Base-by-base conservation (phyloP, 2,888 invertebrate genomes). In the Watsonalla cultraria region DNA sequence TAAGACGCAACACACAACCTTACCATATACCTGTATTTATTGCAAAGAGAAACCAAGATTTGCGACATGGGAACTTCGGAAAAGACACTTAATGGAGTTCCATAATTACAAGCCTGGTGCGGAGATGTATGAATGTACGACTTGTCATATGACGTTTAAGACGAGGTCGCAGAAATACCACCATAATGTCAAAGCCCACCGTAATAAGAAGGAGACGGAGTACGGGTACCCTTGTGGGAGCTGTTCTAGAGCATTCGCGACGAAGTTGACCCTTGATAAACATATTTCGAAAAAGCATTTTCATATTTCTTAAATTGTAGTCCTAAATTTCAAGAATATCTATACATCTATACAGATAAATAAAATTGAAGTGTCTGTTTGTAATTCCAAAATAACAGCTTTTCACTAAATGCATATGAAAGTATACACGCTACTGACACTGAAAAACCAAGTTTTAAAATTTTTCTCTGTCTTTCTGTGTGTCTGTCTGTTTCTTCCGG, bases 271-370 rank as follows among this genome's bases (percentile, higher is more conserved):
- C 33, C 66, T 92, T 33, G 92, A 92, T 56, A 91, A 91, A 55
- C 92, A 92, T 67, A 86, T 92, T 62, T 85, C 90, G 6, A 88
- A 89, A 60, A 92, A 92, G 58, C 92, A 92, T 77, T 90, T 90
- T 54, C 89, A 87, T 60, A 78, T 81, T 49, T 85, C 69, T 73
- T 69, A 56, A 46, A 53, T n/a, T 7, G 9, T 8, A 11, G 13
- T 34, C 9, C 4, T 24, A 24, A 24, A 24, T 24, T 24, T n/a
- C n/a, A n/a, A n/a, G n/a, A n/a, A n/a, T n/a, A n/a, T n/a, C n/a
- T n/a, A n/a, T n/a, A n/a, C n/a, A n/a, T n/a, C n/a, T n/a, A n/a
- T n/a, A n/a, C n/a, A n/a, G n/a, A n/a, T n/a, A n/a, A n/a, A n/a
- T n/a, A n/a, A n/a, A n/a, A n/a, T n/a, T n/a, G n/a, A n/a, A n/a